Percentiles rank a stretch among this genome's conserved stretches.
Conservation (phyloP, 2,797 vertebrate genomes). For the Discoglossus pictus region DNA sequence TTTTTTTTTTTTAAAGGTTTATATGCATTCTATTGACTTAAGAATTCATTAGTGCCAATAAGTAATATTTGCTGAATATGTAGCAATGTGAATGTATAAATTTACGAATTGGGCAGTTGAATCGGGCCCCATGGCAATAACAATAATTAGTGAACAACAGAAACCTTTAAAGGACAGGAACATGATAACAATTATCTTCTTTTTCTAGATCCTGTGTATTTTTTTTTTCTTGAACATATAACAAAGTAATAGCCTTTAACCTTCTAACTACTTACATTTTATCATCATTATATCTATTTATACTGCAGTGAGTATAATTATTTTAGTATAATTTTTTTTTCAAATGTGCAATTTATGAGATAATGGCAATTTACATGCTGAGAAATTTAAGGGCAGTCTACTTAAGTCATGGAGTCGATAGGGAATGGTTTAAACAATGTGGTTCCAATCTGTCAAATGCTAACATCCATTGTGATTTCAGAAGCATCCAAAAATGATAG, state of each 20-base stretch:
- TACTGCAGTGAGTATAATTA: conserved; percentile 3
- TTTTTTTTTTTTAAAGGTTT: too few relatives aligned
- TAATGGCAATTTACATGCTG: conserved; percentile 37
- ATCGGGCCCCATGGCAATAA: not conserved
- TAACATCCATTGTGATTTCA: conserved; percentile 20
- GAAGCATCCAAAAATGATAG: conserved; percentile 25
- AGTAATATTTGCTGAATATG: too few relatives aligned
- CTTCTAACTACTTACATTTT: conserved; percentile 9
- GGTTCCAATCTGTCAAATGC: conserved; percentile 39
- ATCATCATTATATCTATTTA: conserved; percentile 19
- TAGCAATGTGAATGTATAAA: too few relatives aligned
- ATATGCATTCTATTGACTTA: too few relatives aligned
- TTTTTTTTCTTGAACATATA: conserved; percentile 1
- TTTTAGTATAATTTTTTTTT: conserved; percentile 13
- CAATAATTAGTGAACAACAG: not conserved
- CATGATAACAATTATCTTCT: conserved; percentile 14
- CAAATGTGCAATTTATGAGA: conserved; percentile 6
- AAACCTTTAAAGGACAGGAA: conserved; percentile 8
- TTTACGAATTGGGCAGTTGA: too few relatives aligned
- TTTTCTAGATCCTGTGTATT: not conserved
- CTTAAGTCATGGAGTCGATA: conserved; percentile 26
- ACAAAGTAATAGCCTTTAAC: not conserved
- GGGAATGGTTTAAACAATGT: conserved; percentile 14
- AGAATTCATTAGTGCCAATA: too few relatives aligned
- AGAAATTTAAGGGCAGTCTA: conserved; percentile 15